Evolutionary conservation across 2,797 vertebrate species (phyloP).

Genomic region (Astyanax mexicanus): DNA sequence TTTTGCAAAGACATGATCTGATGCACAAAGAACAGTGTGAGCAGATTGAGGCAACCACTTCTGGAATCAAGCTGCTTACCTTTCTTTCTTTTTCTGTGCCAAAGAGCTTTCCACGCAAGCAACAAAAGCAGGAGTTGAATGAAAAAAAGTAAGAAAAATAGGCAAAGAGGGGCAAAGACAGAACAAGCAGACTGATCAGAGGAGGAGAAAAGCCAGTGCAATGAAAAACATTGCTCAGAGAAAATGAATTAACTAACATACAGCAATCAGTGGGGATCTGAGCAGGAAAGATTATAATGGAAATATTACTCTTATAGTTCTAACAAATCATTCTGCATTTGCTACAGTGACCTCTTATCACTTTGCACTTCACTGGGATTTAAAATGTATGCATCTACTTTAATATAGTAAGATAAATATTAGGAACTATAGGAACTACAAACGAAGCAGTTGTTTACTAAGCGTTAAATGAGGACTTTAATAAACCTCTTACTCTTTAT

Average conservation of each 20-base stretch:
- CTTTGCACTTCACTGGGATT: conserved; percentile 19
- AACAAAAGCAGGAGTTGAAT: conserved; percentile 53
- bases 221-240: conserved; percentile 25
- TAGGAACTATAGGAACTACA: neutral
- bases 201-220: conserved; percentile 11
- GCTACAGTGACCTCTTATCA: conserved; percentile 15
- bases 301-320: conserved; percentile 32
- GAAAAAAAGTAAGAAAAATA: conserved; percentile 52
- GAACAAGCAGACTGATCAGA: conserved; percentile 24
- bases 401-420: neutral
- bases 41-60: neutral
- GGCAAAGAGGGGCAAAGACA: conserved; percentile 39
- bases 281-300: conserved; percentile 38
- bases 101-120: conserved; percentile 75
- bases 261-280: conserved; percentile 24
- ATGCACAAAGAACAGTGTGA: neutral
- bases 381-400: conserved; percentile 18
- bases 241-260: conserved; percentile 39
- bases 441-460: neutral
- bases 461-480: neutral
- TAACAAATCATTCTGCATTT: conserved; percentile 5
- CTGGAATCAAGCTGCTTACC: conserved; percentile 67
- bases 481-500: neutral
- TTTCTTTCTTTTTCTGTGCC: conserved; percentile 74
- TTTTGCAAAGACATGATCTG: neutral